Conservation (phyloP, 2,888 invertebrate species). For the Strigamia maritima region DNA sequence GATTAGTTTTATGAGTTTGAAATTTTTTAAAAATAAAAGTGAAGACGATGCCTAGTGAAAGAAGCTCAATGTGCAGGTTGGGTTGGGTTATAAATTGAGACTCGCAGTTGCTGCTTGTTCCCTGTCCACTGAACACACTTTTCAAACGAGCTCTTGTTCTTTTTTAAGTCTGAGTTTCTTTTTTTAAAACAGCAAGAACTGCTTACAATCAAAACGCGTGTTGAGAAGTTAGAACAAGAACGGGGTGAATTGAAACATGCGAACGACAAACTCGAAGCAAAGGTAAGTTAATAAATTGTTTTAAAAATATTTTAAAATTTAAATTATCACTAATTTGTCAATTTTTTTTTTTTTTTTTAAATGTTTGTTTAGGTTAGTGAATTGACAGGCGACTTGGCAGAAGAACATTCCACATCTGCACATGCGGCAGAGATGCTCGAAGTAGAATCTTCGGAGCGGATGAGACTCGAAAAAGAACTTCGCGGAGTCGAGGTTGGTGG, state of each 20-base stretch:
- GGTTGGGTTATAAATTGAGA: constrained; percentile 19
- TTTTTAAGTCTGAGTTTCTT: constrained; percentile 16
- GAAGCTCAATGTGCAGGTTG: not conserved
- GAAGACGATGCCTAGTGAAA: not conserved
- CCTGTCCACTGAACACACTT: constrained; percentile 7
- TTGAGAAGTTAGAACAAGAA: constrained; percentile 84
- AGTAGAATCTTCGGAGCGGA: constrained; percentile 80
- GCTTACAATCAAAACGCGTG: constrained; percentile 71
- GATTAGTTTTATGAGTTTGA: not conserved
- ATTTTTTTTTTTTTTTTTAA: constrained; percentile 33
- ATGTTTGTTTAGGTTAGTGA: constrained; percentile 72
- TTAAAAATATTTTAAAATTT: not conserved
- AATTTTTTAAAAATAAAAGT: not conserved
- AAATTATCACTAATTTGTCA: constrained; percentile 40
- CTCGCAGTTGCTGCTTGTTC: not conserved
- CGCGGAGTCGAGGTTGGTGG: constrained; percentile 65
- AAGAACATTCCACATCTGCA: constrained; percentile 86
- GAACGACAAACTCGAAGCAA: constrained; percentile 83
- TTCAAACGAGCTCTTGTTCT: constrained; percentile 34
- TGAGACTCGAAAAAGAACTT: constrained; percentile 82
- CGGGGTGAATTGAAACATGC: constrained; percentile 79
- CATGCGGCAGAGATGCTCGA: constrained; percentile 85
- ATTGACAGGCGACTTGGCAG: constrained; percentile 84
- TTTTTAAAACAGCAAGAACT: constrained; percentile 70
- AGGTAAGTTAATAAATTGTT: constrained; percentile 60